These are phyloP conservation scores for Knipowitschia caucasica DNA, from an alignment of 2,797 vertebrate genomes.

Conservation along the genomic window DNA sequence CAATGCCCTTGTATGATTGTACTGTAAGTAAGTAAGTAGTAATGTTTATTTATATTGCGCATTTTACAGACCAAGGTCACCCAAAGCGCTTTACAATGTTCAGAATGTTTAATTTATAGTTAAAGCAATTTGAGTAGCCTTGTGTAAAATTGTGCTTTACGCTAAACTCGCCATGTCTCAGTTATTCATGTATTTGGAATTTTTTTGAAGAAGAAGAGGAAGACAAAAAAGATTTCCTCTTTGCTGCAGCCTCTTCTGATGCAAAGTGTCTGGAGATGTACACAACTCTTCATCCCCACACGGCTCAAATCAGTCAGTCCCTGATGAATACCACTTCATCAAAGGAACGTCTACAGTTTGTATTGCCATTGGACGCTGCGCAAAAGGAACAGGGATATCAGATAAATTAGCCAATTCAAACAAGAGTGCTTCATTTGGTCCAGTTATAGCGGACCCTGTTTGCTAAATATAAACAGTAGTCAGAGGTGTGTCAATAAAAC, in stretches of 20 bases:
- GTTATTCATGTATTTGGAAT: background rate
- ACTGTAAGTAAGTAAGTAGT: too few species aligned
- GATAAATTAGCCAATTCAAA: conserved; percentile 39
- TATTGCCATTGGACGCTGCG: conserved; percentile 13
- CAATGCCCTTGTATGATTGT: too few species aligned
- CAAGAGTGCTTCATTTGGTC: conserved; percentile 20
- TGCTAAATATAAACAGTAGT: conserved; percentile 25
- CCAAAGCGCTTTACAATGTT: too few species aligned
- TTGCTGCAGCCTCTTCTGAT: conserved; percentile 43
- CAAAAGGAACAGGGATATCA: conserved; percentile 4
- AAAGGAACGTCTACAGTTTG: conserved; percentile 29
- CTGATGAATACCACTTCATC: conserved; percentile 46
- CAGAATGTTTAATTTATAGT: too few species aligned
- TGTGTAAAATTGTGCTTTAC: too few species aligned
- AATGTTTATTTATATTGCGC: too few species aligned
- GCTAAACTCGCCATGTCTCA: too few species aligned
- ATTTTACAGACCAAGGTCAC: too few species aligned
- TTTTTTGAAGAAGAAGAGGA: background rate
- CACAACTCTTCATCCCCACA: conserved; percentile 32
- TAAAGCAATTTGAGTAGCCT: too few species aligned
- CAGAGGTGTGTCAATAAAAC: conserved; percentile 48
- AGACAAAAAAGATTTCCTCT: conserved; percentile 24
- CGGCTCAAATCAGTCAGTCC: conserved; percentile 52
- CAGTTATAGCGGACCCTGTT: conserved; percentile 35
- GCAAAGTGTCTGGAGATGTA: conserved; percentile 66